These are phyloP conservation scores for Hipposideros armiger DNA, from an alignment of 2,113 vertebrate species.

Conservation along the genomic window DNA sequence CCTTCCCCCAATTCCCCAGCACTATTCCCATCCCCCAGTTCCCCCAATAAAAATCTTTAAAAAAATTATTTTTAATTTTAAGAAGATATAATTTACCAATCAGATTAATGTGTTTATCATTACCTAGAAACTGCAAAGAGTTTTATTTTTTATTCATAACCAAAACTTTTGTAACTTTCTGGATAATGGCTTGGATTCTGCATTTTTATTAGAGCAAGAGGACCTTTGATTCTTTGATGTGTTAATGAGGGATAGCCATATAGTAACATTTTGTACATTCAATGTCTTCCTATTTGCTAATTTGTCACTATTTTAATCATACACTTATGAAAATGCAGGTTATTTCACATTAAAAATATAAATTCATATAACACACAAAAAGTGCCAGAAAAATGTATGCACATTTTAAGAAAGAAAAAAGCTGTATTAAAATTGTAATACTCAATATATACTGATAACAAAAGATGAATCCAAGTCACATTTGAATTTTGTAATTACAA, in stretches of 20 bases:
- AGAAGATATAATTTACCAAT: neutral
- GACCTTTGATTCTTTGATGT: neutral
- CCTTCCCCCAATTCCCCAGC: too few relatives aligned
- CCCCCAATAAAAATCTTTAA: too few relatives aligned
- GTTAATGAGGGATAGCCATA: neutral
- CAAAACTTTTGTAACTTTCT: neutral
- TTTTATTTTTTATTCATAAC: neutral
- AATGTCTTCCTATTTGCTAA: neutral
- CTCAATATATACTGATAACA: too few relatives aligned
- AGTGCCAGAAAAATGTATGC: too few relatives aligned
- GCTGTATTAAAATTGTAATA: too few relatives aligned
- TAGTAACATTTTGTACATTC: neutral
- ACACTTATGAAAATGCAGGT: constrained; percentile 2
- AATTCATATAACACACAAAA: neutral
- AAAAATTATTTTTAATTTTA: constrained; percentile 64
- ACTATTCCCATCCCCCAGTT: too few relatives aligned
- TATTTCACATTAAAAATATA: constrained; percentile 42
- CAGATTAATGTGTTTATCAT: neutral
- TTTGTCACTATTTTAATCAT: neutral
- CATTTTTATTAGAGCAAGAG: neutral
- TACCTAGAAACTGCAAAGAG: neutral
- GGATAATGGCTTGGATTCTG: neutral
- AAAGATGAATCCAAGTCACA: too few relatives aligned
- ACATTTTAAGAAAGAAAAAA: too few relatives aligned
- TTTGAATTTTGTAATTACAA: too few relatives aligned